phyloP scores from a whole-genome alignment of 1,140 invertebrate species.

The Apis cerana region DNA sequence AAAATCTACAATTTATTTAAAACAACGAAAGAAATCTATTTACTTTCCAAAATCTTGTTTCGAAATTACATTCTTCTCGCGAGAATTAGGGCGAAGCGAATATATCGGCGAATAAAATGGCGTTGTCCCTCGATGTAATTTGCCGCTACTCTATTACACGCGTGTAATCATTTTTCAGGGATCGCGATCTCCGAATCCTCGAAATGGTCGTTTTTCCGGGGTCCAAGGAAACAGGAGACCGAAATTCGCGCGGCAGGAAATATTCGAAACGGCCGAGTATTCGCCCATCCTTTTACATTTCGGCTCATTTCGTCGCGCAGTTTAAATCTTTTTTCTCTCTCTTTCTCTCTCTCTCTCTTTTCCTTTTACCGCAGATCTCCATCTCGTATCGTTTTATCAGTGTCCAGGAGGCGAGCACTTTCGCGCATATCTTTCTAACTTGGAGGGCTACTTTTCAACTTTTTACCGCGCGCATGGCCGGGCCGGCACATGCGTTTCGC shows the following conservation, averaged over 20 bases:
- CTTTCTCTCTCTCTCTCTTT: slow-evolving; percentile 24
- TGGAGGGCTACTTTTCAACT: slow-evolving; percentile 70
- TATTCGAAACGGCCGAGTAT: slow-evolving; percentile 13
- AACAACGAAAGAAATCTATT: no score
- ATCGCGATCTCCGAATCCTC: not conserved
- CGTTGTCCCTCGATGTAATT: not conserved
- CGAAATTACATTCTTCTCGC: no score
- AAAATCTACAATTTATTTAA: no score
- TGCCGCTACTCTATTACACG: not conserved
- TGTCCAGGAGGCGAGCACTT: slow-evolving; percentile 51
- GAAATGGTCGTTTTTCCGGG: not conserved
- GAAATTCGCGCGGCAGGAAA: not conserved
- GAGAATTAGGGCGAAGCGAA: not conserved
- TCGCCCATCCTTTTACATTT: not conserved
- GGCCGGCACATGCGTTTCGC: slow-evolving; percentile 25
- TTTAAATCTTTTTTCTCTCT: slow-evolving; percentile 38
- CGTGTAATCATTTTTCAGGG: not conserved
- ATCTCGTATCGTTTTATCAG: slow-evolving; percentile 67
- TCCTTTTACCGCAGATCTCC: slow-evolving; percentile 49
- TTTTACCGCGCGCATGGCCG: slow-evolving; percentile 57
- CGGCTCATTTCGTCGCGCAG: not conserved
- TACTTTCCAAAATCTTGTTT: no score
- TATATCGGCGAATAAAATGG: not conserved
- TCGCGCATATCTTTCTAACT: slow-evolving; percentile 68
- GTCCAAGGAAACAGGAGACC: not conserved